These are phyloP conservation scores for Folsomia candida DNA, from an alignment of 2,888 invertebrate genomes.

Conservation along the genomic window DNA sequence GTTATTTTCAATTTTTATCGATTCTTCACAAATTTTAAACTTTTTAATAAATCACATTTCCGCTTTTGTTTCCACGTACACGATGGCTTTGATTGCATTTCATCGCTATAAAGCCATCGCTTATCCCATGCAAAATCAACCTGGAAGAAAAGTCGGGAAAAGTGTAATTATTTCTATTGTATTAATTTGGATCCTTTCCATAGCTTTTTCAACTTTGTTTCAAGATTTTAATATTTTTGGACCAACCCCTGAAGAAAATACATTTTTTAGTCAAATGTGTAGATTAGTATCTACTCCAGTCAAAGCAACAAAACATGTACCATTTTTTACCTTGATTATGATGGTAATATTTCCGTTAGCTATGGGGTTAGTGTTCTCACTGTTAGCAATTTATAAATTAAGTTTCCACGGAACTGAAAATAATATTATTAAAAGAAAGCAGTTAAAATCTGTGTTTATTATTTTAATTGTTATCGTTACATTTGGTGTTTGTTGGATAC, in stretches of 20 bases:
- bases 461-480: conserved; percentile 1
- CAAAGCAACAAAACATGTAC: not conserved
- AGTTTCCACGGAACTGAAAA: not conserved
- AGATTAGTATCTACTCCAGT: not conserved
- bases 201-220: not conserved
- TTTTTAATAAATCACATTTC: conserved; percentile 1
- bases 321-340: not conserved
- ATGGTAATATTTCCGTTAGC: not conserved
- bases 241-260: not conserved
- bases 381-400: not conserved
- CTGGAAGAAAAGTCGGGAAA: not conserved
- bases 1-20: not conserved
- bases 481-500: conserved; percentile 4
- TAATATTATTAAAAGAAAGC: not conserved
- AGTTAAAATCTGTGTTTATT: not conserved
- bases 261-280: not conserved
- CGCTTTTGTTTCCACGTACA: conserved; percentile 2
- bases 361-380: not conserved
- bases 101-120: conserved; percentile 8
- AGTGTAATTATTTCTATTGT: not conserved
- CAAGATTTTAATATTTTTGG: not conserved
- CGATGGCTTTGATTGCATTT: conserved; percentile 9
- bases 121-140: conserved; percentile 1
- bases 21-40: not conserved
- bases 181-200: not conserved